These are phyloP conservation scores for Pedetes capensis DNA, from an alignment of 2,113 vertebrate species.

Conservation along the genomic window DNA sequence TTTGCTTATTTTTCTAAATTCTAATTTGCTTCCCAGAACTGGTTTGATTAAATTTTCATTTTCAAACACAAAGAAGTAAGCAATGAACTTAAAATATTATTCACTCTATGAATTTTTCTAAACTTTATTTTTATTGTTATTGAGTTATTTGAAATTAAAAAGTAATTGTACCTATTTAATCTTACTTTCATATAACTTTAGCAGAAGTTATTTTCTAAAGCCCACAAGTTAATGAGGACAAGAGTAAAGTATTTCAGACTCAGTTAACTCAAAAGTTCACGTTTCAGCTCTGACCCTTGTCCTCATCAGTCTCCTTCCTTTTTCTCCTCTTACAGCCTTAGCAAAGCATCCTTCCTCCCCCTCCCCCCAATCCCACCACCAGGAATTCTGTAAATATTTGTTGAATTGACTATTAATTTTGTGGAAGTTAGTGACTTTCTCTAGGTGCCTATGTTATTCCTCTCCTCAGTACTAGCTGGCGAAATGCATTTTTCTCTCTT, in stretches of 20 bases:
- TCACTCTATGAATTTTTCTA: background rate
- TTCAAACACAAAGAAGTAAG: background rate
- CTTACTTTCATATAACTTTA: background rate
- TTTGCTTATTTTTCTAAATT: background rate
- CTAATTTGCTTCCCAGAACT: background rate
- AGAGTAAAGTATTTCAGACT: background rate
- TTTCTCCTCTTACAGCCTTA: background rate
- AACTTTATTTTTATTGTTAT: background rate
- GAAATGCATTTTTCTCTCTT: slow-evolving; percentile 48
- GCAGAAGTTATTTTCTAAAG: background rate
- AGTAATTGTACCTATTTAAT: background rate
- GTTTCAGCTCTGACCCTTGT: background rate
- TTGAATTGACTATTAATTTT: slow-evolving; percentile 10
- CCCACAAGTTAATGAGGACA: background rate
- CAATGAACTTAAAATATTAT: background rate
- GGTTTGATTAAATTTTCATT: background rate
- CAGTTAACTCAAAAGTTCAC: background rate
- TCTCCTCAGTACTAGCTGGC: slow-evolving; percentile 3
- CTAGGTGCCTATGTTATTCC: slow-evolving; percentile 33
- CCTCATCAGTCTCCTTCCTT: background rate
- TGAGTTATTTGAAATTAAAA: background rate
- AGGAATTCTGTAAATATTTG: slow-evolving; percentile 30
- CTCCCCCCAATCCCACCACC: background rate
- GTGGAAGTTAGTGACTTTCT: slow-evolving; percentile 24
- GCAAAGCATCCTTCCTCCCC: background rate